These are phyloP conservation scores for Eurypyga helias DNA, from an alignment of 2,113 vertebrate genomes.

Conservation along the genomic window DNA sequence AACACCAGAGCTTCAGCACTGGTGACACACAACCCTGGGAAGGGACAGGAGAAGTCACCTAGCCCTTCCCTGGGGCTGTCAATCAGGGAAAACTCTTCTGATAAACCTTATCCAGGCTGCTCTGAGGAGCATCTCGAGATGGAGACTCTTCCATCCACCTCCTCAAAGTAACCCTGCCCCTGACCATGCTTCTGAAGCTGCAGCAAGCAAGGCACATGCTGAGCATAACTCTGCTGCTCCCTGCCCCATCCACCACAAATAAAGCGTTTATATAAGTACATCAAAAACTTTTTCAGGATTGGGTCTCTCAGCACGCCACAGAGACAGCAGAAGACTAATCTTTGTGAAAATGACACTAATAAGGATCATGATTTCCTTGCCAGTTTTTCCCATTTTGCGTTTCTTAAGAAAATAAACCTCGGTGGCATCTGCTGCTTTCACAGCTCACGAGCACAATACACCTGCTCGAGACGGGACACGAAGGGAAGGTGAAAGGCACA, in stretches of 20 bases:
- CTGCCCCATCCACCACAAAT: neutral
- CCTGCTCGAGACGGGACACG: neutral
- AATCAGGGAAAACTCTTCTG: neutral
- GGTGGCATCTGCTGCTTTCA: neutral
- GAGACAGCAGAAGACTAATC: neutral
- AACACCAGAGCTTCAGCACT: neutral
- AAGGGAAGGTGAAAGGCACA: neutral
- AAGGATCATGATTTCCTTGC: neutral
- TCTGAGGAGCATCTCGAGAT: neutral
- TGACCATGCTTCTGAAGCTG: neutral
- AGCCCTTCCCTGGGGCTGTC: neutral
- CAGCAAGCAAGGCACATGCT: neutral
- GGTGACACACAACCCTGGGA: neutral
- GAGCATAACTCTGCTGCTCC: neutral
- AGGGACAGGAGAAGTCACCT: neutral
- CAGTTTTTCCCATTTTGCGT: neutral
- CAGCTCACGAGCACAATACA: neutral
- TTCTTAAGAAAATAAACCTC: neutral
- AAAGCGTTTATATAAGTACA: rapidly evolving
- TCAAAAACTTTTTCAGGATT: neutral
- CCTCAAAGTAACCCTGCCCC: neutral
- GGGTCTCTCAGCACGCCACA: neutral
- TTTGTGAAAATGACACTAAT: neutral
- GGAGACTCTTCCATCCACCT: neutral
- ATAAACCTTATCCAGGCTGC: neutral